These are phyloP conservation scores for Noctua pronuba DNA, from an alignment of 2,888 invertebrate species.

Conservation along the genomic window DNA sequence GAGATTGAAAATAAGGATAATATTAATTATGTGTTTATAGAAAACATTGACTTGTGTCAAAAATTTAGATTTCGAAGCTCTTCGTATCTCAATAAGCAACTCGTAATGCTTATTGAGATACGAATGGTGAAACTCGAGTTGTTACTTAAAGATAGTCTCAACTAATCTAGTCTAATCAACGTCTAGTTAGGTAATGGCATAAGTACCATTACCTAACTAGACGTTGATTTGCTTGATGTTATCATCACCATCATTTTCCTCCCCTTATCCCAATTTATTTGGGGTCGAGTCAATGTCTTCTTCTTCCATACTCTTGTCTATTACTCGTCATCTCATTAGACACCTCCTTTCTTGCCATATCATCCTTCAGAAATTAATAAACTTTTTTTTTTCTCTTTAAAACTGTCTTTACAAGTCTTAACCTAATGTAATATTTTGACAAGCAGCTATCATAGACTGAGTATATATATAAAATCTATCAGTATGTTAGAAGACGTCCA, in stretches of 20 bases:
- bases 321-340: neutral
- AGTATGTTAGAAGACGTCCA: slow-evolving; percentile 16
- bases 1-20: neutral
- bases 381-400: neutral
- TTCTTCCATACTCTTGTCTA: too few relatives aligned
- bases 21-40: neutral
- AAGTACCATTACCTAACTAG: neutral
- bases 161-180: too few relatives aligned
- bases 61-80: neutral
- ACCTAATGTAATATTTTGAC: neutral
- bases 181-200: too few relatives aligned
- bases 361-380: neutral
- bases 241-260: neutral
- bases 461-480: neutral
- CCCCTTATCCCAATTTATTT: neutral
- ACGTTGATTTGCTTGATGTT: neutral
- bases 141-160: too few relatives aligned
- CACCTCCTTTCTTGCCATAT: neutral
- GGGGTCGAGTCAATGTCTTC: neutral
- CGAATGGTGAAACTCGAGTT: neutral
- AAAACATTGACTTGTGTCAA: neutral
- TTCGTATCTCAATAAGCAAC: too few relatives aligned
- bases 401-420: neutral
- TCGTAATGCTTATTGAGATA: neutral
- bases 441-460: neutral